phyloP scores from a whole-genome alignment of 2,113 vertebrate genomes.

The Lasiurus borealis region DNA sequence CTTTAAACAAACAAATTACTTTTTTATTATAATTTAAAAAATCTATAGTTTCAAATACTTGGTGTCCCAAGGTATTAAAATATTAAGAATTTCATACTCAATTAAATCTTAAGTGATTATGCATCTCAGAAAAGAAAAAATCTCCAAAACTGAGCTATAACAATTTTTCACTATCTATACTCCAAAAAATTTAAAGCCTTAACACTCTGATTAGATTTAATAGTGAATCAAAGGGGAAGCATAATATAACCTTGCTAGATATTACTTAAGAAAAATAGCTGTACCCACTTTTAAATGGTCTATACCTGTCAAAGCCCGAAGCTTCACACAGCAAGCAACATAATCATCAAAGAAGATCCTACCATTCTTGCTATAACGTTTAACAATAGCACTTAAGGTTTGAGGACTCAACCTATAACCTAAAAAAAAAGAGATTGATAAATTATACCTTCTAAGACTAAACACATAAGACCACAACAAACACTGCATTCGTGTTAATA shows the following conservation, averaged over 20 bases:
- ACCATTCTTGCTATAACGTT: conserved; percentile 92
- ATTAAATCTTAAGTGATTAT: conserved; percentile 26
- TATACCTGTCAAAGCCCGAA: conserved; percentile 92
- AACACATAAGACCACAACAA: conserved; percentile 4
- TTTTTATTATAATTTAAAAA: conserved; percentile 57
- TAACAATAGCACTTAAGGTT: conserved; percentile 88
- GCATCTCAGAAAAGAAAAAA: background rate
- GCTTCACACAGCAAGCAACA: conserved; percentile 94
- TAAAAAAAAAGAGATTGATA: conserved; percentile 75
- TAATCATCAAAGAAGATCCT: conserved; percentile 95
- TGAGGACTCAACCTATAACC: conserved; percentile 92
- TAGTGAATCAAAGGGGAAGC: background rate
- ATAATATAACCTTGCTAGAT: background rate
- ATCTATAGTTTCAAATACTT: conserved; percentile 33
- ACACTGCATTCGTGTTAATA: background rate
- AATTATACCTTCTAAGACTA: conserved; percentile 49
- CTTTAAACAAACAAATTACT: conserved; percentile 82
- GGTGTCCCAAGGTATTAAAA: background rate
- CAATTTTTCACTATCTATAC: background rate
- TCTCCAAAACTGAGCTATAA: background rate
- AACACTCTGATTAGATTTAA: conserved; percentile 5
- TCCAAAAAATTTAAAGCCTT: conserved; percentile 29
- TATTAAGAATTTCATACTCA: conserved; percentile 19
- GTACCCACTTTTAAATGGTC: background rate
- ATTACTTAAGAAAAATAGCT: conserved; percentile 27